Evolutionary conservation across 2,113 vertebrate species (phyloP).

Genomic region (Cebus imitator): DNA sequence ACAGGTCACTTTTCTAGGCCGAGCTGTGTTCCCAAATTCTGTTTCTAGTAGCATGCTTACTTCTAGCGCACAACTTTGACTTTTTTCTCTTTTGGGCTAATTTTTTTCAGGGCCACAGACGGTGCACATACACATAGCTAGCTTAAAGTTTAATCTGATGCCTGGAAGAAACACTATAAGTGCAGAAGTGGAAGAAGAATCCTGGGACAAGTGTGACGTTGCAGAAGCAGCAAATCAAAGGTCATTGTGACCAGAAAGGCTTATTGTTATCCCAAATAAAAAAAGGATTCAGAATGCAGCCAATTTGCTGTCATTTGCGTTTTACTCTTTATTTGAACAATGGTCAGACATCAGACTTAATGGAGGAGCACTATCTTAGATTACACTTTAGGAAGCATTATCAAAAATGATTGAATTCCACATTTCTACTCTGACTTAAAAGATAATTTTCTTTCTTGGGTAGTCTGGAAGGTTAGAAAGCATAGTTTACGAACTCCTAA

Average conservation of each 20-base stretch:
- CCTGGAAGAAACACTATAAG: constrained; percentile 20
- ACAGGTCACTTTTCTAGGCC: not conserved
- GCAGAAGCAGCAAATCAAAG: constrained; percentile 52
- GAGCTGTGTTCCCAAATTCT: not conserved
- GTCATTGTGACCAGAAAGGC: not conserved
- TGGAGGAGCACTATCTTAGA: not conserved
- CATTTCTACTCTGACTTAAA: constrained; percentile 46
- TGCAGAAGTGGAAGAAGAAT: constrained; percentile 39
- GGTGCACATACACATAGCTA: not conserved
- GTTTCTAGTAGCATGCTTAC: not conserved
- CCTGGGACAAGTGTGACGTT: not conserved
- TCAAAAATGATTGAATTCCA: constrained; percentile 47
- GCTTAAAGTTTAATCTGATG: constrained; percentile 40
- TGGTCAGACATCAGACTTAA: constrained; percentile 48
- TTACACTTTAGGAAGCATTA: constrained; percentile 56
- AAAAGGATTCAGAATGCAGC: not conserved
- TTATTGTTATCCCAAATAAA: constrained; percentile 52
- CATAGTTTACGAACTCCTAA: constrained; percentile 11
- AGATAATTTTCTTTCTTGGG: constrained; percentile 29
- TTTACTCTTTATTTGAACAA: constrained; percentile 68
- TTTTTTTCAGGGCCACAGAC: not conserved
- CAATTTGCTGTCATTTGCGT: constrained; percentile 20
- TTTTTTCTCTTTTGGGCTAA: not conserved
- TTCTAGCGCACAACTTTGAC: not conserved
- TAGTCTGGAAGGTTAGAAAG: not conserved